Conservation (phyloP, 2,888 invertebrate species). For the Eilema depressum region DNA sequence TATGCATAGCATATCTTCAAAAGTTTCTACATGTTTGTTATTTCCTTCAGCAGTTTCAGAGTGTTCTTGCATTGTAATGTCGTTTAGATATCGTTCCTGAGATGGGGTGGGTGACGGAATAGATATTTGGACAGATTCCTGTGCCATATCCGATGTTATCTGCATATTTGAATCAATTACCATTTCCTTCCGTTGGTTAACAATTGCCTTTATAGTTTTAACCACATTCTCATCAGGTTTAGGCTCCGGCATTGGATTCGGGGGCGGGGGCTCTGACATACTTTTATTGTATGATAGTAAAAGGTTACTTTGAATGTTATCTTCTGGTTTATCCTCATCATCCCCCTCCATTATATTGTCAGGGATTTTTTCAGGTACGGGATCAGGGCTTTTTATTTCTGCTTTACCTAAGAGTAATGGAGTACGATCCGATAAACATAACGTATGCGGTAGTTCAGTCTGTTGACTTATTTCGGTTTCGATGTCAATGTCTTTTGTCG, state of each 20-base stretch:
- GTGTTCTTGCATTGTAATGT: constrained; percentile 88
- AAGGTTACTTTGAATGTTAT: constrained; percentile 68
- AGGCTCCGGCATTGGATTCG: constrained; percentile 55
- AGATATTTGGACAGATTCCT: constrained; percentile 89
- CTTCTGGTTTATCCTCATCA: constrained; percentile 82
- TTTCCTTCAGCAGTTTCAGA: constrained; percentile 84
- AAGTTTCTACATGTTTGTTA: constrained; percentile 87
- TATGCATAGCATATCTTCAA: constrained; percentile 91
- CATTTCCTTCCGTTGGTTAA: constrained; percentile 86
- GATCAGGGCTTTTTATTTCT: constrained; percentile 83
- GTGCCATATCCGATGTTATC: constrained; percentile 85
- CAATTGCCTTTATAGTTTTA: constrained; percentile 85
- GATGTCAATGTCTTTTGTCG: constrained; percentile 79
- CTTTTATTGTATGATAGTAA: constrained; percentile 73
- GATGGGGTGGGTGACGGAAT: constrained; percentile 89
- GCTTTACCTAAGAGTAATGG: constrained; percentile 79
- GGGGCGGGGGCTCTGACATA: constrained; percentile 60
- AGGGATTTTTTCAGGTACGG: constrained; percentile 84
- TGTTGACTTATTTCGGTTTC: constrained; percentile 84
- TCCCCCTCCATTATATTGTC: constrained; percentile 84
- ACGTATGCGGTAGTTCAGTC: constrained; percentile 80
- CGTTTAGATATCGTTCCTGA: constrained; percentile 88
- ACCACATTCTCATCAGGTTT: constrained; percentile 77
- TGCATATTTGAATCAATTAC: constrained; percentile 87
- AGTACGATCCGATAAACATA: constrained; percentile 76